Evolutionary conservation across 2,888 invertebrate species (phyloP), one percentile per base, ranked within the genome.

Genomic region (Agrochola lota): DNA sequence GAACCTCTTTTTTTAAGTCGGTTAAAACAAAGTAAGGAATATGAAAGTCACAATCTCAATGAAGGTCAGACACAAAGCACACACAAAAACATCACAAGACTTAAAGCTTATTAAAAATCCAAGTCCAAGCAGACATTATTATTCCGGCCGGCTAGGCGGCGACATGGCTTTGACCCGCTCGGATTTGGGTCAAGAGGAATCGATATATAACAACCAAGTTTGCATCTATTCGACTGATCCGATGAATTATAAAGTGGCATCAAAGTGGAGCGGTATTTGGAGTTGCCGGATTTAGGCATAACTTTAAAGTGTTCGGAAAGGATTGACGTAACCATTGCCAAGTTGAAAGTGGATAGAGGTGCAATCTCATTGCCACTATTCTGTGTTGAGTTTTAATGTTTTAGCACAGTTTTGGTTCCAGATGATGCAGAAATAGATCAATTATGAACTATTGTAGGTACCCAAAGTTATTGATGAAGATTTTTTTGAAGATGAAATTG

Each of bases 101-200:
- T 46, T 23, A 40, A 60, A 78, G 77, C 78, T 80, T 79, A 80
- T 80, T 80, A 81, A 86, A 83, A 86, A 76, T 71, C 64, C 73
- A 81, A 85, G 78, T 72, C 76, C 62, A 70, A 80, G 30, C 57
- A 71, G 62, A 84, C 85, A 90, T 89, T 85, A 74, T 83, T 87
- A 94, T 94, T 93, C 93, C 84, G 91, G 86, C 80, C 88, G 89
- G 79, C 89, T 88, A 82, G 86, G 88, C 89, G 85, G 91, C 88
- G 92, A 92, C 94, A 92, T 92, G 95, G 94, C 95, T 95, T 96
- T 95, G 95, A 95, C 95, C 95, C 86, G 85, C 72, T 52, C 87
- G 88, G 90, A 95, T 94, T 94, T 94, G 88, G 95, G 95, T 95
- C 95, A 96, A 95, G 95, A 93, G 93, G 94, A 94, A 95, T 95